Evolutionary conservation across 2,888 invertebrate genomes (phyloP).

Genomic region (Notocelia uddmanniana): DNA sequence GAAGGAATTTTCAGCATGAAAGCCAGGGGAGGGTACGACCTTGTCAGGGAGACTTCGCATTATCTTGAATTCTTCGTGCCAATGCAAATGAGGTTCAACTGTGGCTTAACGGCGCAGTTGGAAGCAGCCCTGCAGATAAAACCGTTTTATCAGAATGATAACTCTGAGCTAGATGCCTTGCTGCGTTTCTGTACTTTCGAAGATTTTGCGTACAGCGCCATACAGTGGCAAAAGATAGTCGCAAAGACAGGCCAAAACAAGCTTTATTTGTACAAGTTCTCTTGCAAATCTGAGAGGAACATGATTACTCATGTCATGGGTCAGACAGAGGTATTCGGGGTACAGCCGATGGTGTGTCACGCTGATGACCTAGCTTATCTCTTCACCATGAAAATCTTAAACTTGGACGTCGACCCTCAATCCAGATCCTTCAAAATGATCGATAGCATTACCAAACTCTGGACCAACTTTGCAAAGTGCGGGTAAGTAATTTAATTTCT

Average conservation of each 20-base stretch:
- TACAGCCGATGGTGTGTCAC: constrained; percentile 55
- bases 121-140: constrained; percentile 50
- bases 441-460: constrained; percentile 62
- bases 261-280: constrained; percentile 66
- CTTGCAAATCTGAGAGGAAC: constrained; percentile 65
- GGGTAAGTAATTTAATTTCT: constrained; percentile 59
- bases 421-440: constrained; percentile 61
- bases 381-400: constrained; percentile 55
- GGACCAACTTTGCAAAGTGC: constrained; percentile 74
- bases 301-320: constrained; percentile 53
- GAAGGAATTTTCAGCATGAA: constrained; percentile 83
- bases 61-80: constrained; percentile 42
- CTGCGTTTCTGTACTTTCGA: constrained; percentile 48
- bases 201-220: constrained; percentile 56
- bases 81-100: constrained; percentile 57
- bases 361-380: constrained; percentile 65
- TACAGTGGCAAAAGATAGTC: constrained; percentile 57
- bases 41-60: neutral
- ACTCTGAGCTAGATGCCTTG: neutral
- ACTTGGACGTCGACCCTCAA: constrained; percentile 52
- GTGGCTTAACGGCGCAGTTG: constrained; percentile 27
- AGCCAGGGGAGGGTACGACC: constrained; percentile 18
- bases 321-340: constrained; percentile 47
- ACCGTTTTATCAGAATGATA: constrained; percentile 54
- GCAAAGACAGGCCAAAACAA: constrained; percentile 55